Evolutionary conservation across 2,888 invertebrate species (phyloP).

Genomic region (Cephalotes varians): DNA sequence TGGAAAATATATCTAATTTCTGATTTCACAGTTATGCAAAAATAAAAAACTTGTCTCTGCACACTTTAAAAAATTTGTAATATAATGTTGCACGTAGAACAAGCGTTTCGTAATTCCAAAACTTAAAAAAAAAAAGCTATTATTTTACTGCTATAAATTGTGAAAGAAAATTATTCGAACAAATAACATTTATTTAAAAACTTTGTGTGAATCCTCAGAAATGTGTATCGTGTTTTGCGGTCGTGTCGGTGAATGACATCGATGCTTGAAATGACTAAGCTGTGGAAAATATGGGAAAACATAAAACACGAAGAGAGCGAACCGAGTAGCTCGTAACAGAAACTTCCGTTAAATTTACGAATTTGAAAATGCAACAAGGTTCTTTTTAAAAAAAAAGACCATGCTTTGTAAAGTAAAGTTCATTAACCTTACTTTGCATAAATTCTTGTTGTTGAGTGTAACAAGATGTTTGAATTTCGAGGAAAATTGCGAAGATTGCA

Average conservation of each 20-base stretch:
- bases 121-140: background rate
- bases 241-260: slow-evolving; percentile 43
- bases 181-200: background rate
- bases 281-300: slow-evolving; percentile 9
- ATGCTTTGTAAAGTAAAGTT: slow-evolving; percentile 1
- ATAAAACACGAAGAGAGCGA: slow-evolving; percentile 22
- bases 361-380: background rate
- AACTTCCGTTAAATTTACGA: slow-evolving; percentile 23
- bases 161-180: background rate
- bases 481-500: slow-evolving; percentile 20
- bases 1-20: background rate
- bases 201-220: background rate
- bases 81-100: background rate
- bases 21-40: background rate
- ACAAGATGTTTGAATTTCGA: slow-evolving; percentile 14
- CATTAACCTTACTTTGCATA: slow-evolving; percentile 7
- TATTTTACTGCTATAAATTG: background rate
- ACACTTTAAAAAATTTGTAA: background rate
- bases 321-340: background rate
- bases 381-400: background rate
- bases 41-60: background rate
- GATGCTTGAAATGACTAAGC: slow-evolving; percentile 20
- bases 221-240: slow-evolving; percentile 55
- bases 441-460: background rate
- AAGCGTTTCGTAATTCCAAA: background rate